Percentiles rank a stretch among this genome's conserved stretches.
Conservation (phyloP, 2,888 invertebrate genomes). For the Nomada fabriciana region DNA sequence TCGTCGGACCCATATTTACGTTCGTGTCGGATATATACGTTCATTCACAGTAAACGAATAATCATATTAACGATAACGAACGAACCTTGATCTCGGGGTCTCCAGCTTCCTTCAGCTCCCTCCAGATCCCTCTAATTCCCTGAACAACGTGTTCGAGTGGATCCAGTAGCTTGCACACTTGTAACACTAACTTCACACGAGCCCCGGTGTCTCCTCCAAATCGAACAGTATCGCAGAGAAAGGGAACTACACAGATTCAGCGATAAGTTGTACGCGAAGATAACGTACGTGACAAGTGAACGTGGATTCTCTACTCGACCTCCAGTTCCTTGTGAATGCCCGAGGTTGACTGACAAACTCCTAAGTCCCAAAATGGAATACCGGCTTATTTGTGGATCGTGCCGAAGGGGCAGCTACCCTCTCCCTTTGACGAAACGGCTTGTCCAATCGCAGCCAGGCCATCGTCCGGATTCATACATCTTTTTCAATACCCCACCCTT, state of each 20-base stretch:
- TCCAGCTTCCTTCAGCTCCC: conserved; percentile 23
- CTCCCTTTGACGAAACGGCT: conserved; percentile 56
- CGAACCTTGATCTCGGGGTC: conserved; percentile 2
- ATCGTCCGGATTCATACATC: conserved; percentile 18
- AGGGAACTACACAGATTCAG: too few relatives aligned
- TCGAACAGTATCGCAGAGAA: too few relatives aligned
- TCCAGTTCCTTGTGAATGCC: conserved; percentile 47
- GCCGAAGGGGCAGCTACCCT: conserved; percentile 74
- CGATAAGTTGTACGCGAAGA: neutral
- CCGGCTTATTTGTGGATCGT: conserved; percentile 69
- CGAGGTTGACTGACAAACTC: conserved; percentile 69
- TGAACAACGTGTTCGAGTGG: neutral
- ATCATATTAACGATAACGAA: neutral
- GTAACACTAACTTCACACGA: neutral
- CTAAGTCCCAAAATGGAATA: conserved; percentile 66
- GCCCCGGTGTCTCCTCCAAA: too few relatives aligned
- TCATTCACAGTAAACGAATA: neutral
- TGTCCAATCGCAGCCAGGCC: conserved; percentile 50
- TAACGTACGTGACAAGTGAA: conserved; percentile 15
- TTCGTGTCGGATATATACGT: neutral
- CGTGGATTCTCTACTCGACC: neutral
- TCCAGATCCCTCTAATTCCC: neutral
- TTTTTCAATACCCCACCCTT: conserved; percentile 51
- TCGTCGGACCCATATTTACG: too few relatives aligned
- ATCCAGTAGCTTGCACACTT: neutral